phyloP scores from a whole-genome alignment of 2,113 vertebrate species.

The Rhinolophus sinicus region DNA sequence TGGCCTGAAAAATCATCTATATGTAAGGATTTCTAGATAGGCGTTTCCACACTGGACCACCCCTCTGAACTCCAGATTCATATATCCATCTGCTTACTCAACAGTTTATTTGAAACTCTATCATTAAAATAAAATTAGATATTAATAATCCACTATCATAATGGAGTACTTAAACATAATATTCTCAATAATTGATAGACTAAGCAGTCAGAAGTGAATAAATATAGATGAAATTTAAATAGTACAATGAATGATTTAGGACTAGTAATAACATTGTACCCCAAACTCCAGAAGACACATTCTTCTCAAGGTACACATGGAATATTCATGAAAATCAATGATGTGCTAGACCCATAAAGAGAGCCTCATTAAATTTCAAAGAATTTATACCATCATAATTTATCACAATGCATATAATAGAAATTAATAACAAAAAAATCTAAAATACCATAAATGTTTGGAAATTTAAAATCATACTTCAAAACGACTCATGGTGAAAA shows the following conservation, averaged over 20 bases:
- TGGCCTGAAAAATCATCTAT: background rate
- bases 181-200: background rate
- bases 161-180: background rate
- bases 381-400: background rate
- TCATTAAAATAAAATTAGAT: background rate
- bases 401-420: background rate
- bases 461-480: conserved; percentile 29
- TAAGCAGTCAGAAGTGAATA: background rate
- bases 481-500: background rate
- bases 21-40: background rate
- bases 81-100: background rate
- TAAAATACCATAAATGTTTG: background rate
- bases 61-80: background rate
- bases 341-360: background rate
- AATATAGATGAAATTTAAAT: background rate
- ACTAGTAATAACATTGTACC: background rate
- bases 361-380: background rate
- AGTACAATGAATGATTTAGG: background rate
- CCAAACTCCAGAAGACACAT: background rate
- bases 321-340: conserved; percentile 23
- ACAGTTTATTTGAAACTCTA: background rate
- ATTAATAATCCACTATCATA: background rate
- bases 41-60: background rate
- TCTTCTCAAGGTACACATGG: background rate
- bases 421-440: background rate